Percentiles rank a stretch among this genome's conserved stretches.
phyloP scores from a whole-genome alignment of 2,797 vertebrate genomes.

The Monodelphis domestica region DNA sequence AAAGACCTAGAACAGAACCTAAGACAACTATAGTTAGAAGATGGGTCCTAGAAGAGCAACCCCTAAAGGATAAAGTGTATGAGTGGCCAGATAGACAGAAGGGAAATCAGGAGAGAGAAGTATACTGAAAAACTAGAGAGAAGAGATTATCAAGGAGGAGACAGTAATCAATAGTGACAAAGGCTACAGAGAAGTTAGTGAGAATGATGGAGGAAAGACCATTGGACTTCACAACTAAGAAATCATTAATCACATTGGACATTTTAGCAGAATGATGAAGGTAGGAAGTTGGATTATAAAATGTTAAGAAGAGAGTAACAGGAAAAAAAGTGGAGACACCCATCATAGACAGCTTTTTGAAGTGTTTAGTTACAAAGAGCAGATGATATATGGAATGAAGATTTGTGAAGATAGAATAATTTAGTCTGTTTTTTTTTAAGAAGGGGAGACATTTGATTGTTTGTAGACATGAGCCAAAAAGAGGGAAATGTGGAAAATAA shows the following conservation, averaged over 20 bases:
- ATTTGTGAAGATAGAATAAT: not conserved
- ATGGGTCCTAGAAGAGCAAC: not conserved
- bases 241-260: not conserved
- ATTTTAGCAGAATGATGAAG: not conserved
- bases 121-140: not conserved
- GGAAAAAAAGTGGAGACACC: not conserved
- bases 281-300: not conserved
- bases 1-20: not conserved
- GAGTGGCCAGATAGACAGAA: not conserved
- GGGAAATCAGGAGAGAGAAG: not conserved
- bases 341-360: not conserved
- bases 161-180: not conserved
- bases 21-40: not conserved
- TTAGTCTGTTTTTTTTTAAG: not conserved
- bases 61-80: not conserved
- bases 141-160: not conserved
- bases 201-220: not conserved
- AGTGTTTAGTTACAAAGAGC: not conserved
- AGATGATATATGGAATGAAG: not conserved
- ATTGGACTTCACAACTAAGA: not conserved
- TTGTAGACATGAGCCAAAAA: not conserved
- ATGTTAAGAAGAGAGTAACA: not conserved
- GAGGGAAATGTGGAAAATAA: not conserved
- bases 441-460: not conserved
- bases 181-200: not conserved